Evolutionary conservation across 2,888 invertebrate genomes (phyloP).

Genomic region (Eulithis prunata): DNA sequence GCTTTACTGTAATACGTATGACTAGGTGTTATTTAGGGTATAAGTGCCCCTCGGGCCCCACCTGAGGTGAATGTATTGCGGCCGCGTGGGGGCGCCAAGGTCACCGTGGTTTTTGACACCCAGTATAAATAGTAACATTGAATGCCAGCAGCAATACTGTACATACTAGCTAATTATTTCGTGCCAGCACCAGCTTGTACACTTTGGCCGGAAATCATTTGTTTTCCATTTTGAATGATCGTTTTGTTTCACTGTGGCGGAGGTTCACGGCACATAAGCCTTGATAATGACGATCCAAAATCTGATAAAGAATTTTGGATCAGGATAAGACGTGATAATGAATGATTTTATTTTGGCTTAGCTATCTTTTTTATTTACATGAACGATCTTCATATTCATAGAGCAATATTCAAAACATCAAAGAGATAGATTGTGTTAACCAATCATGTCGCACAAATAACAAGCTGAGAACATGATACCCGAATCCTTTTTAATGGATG

Average conservation of each 20-base stretch:
- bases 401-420: slow-evolving; percentile 17
- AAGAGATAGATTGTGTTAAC: slow-evolving; percentile 32
- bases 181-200: slow-evolving; percentile 57
- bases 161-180: slow-evolving; percentile 64
- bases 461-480: slow-evolving; percentile 42
- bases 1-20: slow-evolving; percentile 41
- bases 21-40: slow-evolving; percentile 47
- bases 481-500: slow-evolving; percentile 48
- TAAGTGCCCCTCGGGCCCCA: slow-evolving; percentile 71
- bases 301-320: slow-evolving; percentile 6
- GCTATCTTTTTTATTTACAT: not conserved
- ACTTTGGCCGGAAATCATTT: slow-evolving; percentile 75
- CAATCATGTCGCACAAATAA: slow-evolving; percentile 39
- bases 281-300: slow-evolving; percentile 43
- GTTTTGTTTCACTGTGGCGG: slow-evolving; percentile 61
- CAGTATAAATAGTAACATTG: slow-evolving; percentile 73
- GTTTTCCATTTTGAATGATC: slow-evolving; percentile 72
- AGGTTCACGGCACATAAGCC: slow-evolving; percentile 66
- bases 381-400: slow-evolving; percentile 9
- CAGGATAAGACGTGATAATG: not conserved
- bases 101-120: slow-evolving; percentile 81
- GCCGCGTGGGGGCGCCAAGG: slow-evolving; percentile 82
- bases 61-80: slow-evolving; percentile 82
- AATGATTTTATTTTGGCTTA: slow-evolving; percentile 4
- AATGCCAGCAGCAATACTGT: slow-evolving; percentile 56